These are phyloP conservation scores for Picathartes gymnocephalus DNA, from an alignment of 2,113 vertebrate species.

Conservation along the genomic window DNA sequence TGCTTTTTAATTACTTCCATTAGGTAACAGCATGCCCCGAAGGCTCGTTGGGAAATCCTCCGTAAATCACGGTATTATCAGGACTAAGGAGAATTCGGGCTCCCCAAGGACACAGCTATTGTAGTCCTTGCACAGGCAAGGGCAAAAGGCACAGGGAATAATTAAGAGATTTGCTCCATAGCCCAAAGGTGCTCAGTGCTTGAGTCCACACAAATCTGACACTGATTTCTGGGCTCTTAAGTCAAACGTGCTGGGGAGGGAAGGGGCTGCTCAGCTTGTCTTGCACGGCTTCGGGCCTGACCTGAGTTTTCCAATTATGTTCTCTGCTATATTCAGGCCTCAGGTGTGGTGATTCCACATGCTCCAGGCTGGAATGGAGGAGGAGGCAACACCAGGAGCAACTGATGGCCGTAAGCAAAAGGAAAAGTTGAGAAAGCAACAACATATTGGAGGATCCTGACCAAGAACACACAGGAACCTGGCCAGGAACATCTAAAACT, in stretches of 20 bases:
- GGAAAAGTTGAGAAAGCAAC: fast-evolving
- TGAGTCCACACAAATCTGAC: conserved; percentile 14
- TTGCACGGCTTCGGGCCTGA: not conserved
- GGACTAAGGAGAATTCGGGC: not conserved
- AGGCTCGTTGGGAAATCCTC: conserved; percentile 3
- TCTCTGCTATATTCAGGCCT: not conserved
- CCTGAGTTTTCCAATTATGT: not conserved
- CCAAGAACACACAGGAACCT: not conserved
- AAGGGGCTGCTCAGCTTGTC: not conserved
- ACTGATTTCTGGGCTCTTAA: conserved; percentile 16
- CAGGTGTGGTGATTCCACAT: not conserved
- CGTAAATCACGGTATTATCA: not conserved
- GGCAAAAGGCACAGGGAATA: conserved; percentile 12
- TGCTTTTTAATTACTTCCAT: conserved; percentile 43
- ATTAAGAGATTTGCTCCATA: conserved; percentile 38
- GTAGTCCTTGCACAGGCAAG: not conserved
- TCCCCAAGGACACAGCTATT: conserved; percentile 39
- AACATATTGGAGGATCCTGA: fast-evolving
- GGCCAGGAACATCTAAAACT: not conserved
- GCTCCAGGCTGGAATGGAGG: not conserved
- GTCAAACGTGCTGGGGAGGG: not conserved
- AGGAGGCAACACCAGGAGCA: not conserved
- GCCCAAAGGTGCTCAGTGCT: not conserved
- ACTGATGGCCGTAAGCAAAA: not conserved
- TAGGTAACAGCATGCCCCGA: not conserved